Evolutionary conservation across 2,888 invertebrate genomes (phyloP), one percentile per base, ranked within the genome.

Genomic region (Eupithecia inturbata): DNA sequence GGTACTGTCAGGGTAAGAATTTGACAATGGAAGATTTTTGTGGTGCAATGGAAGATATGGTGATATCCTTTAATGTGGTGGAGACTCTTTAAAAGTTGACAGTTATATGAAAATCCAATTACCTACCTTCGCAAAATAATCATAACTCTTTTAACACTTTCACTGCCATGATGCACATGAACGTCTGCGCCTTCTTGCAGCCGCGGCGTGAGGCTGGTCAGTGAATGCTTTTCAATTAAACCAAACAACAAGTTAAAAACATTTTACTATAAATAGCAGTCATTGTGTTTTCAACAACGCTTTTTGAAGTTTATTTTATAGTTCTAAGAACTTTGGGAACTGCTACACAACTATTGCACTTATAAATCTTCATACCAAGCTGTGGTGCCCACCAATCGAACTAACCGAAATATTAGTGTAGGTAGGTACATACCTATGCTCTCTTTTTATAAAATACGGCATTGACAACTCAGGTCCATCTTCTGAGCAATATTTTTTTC

Each of bases 1-100:
- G 60, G 84, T 86, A 88, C 85, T 78, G 79, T 26, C 79, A 68
- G n/a, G 72, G 69, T n/a, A 9, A 36, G 3, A 64, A 36, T 36
- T 64, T 3, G 9, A n/a, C 3, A 53, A 53, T 53, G 3, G 22
- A 22, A 10, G 10, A 39, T 14, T 39, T 39, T 12, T 39, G 36
- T 36, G 36, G 7, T 36, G 36, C 7, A 36, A 36, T 36, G 12
- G 14, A 39, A 14, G n/a, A n/a, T n/a, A n/a, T n/a, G n/a, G n/a
- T n/a, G n/a, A n/a, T n/a, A n/a, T n/a, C n/a, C n/a, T n/a, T n/a
- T n/a, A n/a, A n/a, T n/a, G n/a, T n/a, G n/a, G n/a, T n/a, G n/a
- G n/a, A n/a, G 22, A 10, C 7, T 4, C 49, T 49, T 49, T n/a
- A 49, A n/a, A n/a, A 7, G 9, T 49, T 19, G n/a, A 45, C 19